These are phyloP conservation scores for Lonchura striata DNA, from an alignment of 2,113 vertebrate genomes.

Conservation along the genomic window DNA sequence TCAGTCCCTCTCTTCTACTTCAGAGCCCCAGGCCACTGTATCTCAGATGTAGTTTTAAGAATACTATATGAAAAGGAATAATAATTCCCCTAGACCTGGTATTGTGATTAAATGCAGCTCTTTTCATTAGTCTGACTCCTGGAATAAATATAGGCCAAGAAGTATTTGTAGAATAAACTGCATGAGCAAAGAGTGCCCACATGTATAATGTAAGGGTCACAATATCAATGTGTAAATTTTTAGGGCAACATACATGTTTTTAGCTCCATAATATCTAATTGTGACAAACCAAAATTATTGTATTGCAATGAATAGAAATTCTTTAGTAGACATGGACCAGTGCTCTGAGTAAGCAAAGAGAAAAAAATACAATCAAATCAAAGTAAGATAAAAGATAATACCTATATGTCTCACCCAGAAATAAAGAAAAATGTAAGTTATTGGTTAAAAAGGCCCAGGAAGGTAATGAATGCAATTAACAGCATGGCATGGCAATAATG, in stretches of 20 bases:
- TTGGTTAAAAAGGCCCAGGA: neutral
- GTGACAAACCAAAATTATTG: neutral
- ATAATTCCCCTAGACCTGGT: neutral
- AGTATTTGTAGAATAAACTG: neutral
- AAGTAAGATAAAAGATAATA: neutral
- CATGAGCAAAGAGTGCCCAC: neutral
- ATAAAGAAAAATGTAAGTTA: neutral
- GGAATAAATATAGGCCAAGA: neutral
- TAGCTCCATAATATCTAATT: neutral
- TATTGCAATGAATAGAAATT: neutral
- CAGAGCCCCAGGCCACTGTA: neutral
- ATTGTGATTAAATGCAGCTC: neutral
- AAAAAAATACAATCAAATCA: neutral
- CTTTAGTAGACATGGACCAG: neutral
- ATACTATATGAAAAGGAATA: neutral
- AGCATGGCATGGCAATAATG: neutral
- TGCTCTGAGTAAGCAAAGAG: neutral
- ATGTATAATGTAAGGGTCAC: neutral
- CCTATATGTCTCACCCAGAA: neutral
- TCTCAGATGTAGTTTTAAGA: neutral
- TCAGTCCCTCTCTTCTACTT: neutral
- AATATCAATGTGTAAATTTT: neutral
- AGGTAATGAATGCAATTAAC: neutral
- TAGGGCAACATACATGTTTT: neutral
- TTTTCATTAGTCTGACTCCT: neutral